phyloP scores from a whole-genome alignment of 2,113 vertebrate species.

The Nerophis lumbriciformis region DNA sequence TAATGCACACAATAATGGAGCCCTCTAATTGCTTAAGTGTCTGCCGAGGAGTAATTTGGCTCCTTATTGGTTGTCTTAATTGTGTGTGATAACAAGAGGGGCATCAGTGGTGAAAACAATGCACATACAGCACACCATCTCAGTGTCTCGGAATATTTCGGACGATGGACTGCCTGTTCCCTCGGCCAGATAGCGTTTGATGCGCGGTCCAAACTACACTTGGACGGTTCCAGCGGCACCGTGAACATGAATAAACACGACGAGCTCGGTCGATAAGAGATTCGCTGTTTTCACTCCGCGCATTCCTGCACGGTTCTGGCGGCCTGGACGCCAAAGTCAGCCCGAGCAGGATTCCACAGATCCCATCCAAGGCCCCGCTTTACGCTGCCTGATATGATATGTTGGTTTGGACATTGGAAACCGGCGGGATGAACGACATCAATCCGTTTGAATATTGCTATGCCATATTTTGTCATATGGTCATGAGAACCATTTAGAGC shows the following conservation, averaged over 20 bases:
- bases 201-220: conserved; percentile 1
- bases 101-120: too few relatives aligned
- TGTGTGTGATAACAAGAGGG: too few relatives aligned
- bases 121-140: too few relatives aligned
- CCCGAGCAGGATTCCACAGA: neutral
- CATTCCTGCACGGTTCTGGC: conserved; percentile 11
- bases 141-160: too few relatives aligned
- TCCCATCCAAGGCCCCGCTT: neutral
- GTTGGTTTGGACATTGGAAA: neutral
- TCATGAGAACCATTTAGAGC: neutral
- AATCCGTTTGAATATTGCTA: too few relatives aligned
- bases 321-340: neutral
- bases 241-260: conserved; percentile 6
- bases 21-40: conserved; percentile 42
- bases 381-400: neutral
- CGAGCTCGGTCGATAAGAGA: neutral
- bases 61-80: neutral
- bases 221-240: neutral
- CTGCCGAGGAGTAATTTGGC: conserved; percentile 21
- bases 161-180: neutral
- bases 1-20: conserved; percentile 40
- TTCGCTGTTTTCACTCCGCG: neutral
- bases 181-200: neutral
- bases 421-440: too few relatives aligned
- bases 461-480: too few relatives aligned